Percentiles rank a stretch among this genome's conserved stretches.
phyloP scores from a whole-genome alignment of 2,113 vertebrate species.

The Plotosus lineatus region DNA sequence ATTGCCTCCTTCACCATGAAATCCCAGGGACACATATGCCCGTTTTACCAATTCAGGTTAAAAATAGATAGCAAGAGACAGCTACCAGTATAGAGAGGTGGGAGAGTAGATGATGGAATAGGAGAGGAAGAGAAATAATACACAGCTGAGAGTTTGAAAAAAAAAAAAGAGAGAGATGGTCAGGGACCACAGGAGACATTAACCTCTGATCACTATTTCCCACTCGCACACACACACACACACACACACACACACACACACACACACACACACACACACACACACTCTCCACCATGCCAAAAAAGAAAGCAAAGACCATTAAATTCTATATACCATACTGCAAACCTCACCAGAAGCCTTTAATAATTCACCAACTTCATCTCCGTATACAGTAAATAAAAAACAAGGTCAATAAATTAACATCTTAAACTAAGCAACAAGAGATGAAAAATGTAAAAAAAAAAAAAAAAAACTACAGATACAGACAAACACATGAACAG shows the following conservation, averaged over 20 bases:
- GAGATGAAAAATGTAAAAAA: neutral
- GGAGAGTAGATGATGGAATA: neutral
- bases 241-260: conserved; percentile 29
- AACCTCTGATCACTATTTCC: neutral
- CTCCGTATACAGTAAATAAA: neutral
- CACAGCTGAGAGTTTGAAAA: conserved; percentile 17
- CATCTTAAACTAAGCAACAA: neutral
- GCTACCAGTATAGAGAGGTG: conserved; percentile 52
- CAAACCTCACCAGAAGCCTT: neutral
- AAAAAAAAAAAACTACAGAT: neutral
- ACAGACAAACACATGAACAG: neutral
- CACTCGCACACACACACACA: conserved; percentile 28
- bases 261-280: conserved; percentile 24
- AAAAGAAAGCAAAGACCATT: conserved; percentile 20
- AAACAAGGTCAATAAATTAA: neutral
- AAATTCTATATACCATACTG: neutral
- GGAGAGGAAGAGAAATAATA: conserved; percentile 15
- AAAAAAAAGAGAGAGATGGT: conserved; percentile 14
- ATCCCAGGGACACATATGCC: conserved; percentile 54
- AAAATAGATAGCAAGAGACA: conserved; percentile 59
- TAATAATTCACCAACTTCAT: neutral
- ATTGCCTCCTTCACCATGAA: conserved; percentile 19
- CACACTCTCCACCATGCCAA: neutral
- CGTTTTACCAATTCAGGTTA: conserved; percentile 55
- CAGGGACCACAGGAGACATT: conserved; percentile 14